Base-by-base conservation (phyloP, 2,888 invertebrate genomes). In the Agrochola lota region DNA sequence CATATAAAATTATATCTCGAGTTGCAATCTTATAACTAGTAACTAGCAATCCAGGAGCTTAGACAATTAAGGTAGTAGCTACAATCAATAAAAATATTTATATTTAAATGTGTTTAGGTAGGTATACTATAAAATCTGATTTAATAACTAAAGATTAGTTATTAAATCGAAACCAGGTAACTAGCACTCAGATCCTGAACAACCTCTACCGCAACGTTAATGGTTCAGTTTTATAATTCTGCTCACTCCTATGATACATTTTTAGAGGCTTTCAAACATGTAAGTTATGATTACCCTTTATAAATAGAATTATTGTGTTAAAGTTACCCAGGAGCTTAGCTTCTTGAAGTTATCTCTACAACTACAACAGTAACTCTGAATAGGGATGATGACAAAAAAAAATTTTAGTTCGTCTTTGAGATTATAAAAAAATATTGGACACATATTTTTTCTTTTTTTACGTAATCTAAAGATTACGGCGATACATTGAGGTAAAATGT, bases 111-210 rank as follows among this genome's bases (percentile, higher is more conserved):
- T 43, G 23, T 60, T 60, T n/a, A n/a, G 26, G 52, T 55, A 62
- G 49, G 8, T 60, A 60, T 55, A 43, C 35, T 55, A 68, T 63
- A 72, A 40, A 62, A 83, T 71, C 62, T 43, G 55, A 77, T 78
- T 71, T 70, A 77, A 74, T 71, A 74, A 73, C 62, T 49, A 64
- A 49, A 69, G 67, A 81, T 81, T 77, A 68, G 57, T 74, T 79
- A 64, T 75, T 68, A 86, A 85, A 86, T 78, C 60, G 62, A 74
- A 87, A 78, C 82, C 77, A 81, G 88, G 80, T 84, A 76, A 86
- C 78, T 86, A 79, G 77, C 78, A 78, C 74, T 79, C 71, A 74
- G 76, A 84, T 86, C 68, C 83, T 86, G 88, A 83, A 76, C 85
- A 83, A 78, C 77, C 78, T 74, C 77, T 79, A 73, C 69, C 46